Evolutionary conservation across 2,888 invertebrate species (phyloP).

Genomic region (Pammene fasciana): DNA sequence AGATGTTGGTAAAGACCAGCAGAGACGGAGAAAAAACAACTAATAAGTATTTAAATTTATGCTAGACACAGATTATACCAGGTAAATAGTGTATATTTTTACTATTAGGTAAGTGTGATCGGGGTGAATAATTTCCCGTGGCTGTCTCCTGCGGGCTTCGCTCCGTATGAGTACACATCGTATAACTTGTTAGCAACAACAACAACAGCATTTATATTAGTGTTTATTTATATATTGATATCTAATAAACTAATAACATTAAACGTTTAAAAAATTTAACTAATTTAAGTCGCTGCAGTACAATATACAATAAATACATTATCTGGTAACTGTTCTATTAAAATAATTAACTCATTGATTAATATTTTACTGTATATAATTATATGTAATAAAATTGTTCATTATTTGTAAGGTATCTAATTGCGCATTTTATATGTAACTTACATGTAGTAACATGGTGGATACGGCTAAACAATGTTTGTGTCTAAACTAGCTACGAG

Average conservation of each 20-base stretch:
- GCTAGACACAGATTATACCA: too few species aligned
- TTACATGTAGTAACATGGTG: constrained; percentile 54
- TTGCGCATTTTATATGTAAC: constrained; percentile 68
- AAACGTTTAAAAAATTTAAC: constrained; percentile 49
- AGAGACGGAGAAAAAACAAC: neutral
- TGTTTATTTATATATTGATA: constrained; percentile 67
- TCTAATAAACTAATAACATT: constrained; percentile 61
- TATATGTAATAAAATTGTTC: constrained; percentile 41
- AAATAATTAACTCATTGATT: constrained; percentile 48
- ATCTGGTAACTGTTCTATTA: constrained; percentile 41
- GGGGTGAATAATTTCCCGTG: constrained; percentile 23
- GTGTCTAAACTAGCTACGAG: constrained; percentile 72
- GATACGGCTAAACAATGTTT: constrained; percentile 58
- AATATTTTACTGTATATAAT: constrained; percentile 46
- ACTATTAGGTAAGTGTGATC: neutral
- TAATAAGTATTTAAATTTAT: neutral
- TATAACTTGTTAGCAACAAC: constrained; percentile 82
- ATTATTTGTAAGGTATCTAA: constrained; percentile 51
- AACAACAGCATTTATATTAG: constrained; percentile 81
- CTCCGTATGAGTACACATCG: constrained; percentile 72
- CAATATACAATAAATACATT: constrained; percentile 39
- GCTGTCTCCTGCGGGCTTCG: constrained; percentile 55
- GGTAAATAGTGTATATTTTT: too few species aligned
- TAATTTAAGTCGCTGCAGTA: constrained; percentile 41
- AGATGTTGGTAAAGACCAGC: too few species aligned